Percentiles rank a stretch among this genome's conserved stretches.
Conservation (phyloP, 2,888 invertebrate genomes). For the Lasius platythorax region DNA sequence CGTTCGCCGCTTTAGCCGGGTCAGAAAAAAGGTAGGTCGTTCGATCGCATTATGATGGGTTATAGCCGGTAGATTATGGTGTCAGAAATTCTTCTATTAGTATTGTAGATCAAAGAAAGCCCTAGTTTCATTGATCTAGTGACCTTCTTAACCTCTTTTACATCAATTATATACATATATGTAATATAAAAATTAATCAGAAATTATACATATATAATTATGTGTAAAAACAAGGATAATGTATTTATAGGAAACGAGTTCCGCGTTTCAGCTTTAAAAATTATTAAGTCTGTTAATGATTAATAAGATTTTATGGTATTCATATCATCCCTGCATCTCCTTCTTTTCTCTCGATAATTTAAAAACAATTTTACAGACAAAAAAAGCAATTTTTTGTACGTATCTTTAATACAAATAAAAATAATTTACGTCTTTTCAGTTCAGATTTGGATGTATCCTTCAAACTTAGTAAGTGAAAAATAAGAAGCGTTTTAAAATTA, state of each 20-base stretch:
- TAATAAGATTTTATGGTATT: background rate
- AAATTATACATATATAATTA: background rate
- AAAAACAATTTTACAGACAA: background rate
- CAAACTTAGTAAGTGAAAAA: background rate
- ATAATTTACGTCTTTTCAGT: background rate
- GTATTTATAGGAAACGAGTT: background rate
- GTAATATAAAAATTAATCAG: background rate
- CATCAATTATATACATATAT: background rate
- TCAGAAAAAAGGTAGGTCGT: conserved; percentile 29
- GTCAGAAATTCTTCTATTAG: background rate
- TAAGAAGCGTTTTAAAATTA: background rate
- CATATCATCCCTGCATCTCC: background rate
- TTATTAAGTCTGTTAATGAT: background rate
- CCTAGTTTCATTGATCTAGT: background rate
- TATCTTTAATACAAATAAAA: background rate
- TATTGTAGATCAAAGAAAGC: background rate
- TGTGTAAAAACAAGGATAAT: background rate
- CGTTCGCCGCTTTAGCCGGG: background rate
- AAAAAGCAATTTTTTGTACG: background rate
- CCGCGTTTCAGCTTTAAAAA: background rate
- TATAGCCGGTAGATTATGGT: conserved; percentile 13
- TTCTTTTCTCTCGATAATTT: background rate
- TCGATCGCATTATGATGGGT: conserved; percentile 11
- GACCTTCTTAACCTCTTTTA: background rate
- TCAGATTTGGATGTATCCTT: background rate